phyloP scores from a whole-genome alignment of 1,140 invertebrate species.

The Macrotrachela quadricornifera region DNA sequence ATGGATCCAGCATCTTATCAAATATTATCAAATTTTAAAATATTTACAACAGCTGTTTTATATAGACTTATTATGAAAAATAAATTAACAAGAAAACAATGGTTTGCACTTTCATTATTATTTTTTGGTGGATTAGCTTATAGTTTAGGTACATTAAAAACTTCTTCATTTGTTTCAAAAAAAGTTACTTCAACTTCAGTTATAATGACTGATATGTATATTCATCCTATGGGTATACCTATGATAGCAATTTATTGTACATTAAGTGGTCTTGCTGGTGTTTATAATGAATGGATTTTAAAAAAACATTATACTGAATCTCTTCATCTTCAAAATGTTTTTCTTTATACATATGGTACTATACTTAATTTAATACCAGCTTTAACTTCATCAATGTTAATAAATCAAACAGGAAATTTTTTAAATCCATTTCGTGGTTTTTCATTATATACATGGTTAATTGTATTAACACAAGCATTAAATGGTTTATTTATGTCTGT shows the following conservation, averaged over 20 bases:
- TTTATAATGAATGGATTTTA: conserved; percentile 25
- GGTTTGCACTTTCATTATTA: conserved; percentile 1
- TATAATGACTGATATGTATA: conserved; percentile 10
- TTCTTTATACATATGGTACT: conserved; percentile 2
- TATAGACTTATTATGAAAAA: conserved; percentile 25
- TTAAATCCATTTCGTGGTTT: conserved; percentile 14
- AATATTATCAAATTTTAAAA: conserved; percentile 26
- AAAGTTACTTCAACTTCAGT: too few relatives aligned
- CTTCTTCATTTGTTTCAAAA: too few relatives aligned
- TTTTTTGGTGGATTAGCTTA: conserved; percentile 1
- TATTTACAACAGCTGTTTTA: conserved; percentile 22
- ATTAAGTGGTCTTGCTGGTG: conserved; percentile 21
- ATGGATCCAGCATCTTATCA: conserved; percentile 31
- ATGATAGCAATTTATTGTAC: conserved; percentile 20
- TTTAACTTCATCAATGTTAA: background rate
- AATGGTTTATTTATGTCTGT: conserved; percentile 25
- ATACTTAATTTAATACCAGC: background rate
- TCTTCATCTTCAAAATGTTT: conserved; percentile 4
- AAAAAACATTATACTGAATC: conserved; percentile 17
- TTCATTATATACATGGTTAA: conserved; percentile 16
- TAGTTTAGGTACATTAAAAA: background rate
- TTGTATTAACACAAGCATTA: conserved; percentile 19
- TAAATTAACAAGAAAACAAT: conserved; percentile 11
- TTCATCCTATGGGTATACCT: conserved; percentile 17
- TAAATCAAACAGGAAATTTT: background rate